Base-by-base conservation (phyloP, 1,140 invertebrate species). In the Helicoverpa armigera region DNA sequence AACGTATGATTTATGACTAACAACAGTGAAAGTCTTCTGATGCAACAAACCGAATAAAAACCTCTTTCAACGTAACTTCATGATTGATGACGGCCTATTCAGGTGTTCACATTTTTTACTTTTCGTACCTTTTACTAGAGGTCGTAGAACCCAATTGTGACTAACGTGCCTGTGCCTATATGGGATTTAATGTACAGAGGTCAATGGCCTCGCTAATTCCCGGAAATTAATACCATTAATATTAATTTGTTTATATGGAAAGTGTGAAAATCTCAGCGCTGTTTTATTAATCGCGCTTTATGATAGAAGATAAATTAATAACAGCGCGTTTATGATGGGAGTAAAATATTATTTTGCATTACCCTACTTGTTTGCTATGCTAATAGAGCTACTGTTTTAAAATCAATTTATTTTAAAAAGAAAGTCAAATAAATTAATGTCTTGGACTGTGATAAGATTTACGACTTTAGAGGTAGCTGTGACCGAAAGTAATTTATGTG, bases 31-130 rank as follows among this genome's bases (percentile, higher is more conserved):
- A 92, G 90, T 91, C 87, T 77, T 76, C 73, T 82, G 85, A 89
- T 87, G 85, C 86, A 83, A 85, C 79, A 76, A 74, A 82, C 77
- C 63, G 81, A 80, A 86, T 83, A 81, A 79, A 82, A 83, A 72
- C 78, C 69, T 85, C 85, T 89, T 89, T 88, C 85, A 89, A 79
- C 78, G 81, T 83, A 80, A 84, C 82, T 82, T 72, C 65, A 80
- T 90, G 91, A 92, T 92, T 90, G 87, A 92, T 92, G 89, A 80
- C 43, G 65, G 74, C 83, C 50, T 85, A 86, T 91, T 88, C 87
- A 88, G 79, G 80, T 79, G 72, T 83, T 74, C n/a, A 77, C 73
- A 53, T 82, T 78, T 90, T 90, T 88, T 79, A 82, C 88, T 85
- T 81, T 86, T 86, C 35, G 83, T 73, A 69, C 53, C 78, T 67